Evolutionary conservation across 2,888 invertebrate species (phyloP).

Genomic region (Drosophila hawaiiensis): DNA sequence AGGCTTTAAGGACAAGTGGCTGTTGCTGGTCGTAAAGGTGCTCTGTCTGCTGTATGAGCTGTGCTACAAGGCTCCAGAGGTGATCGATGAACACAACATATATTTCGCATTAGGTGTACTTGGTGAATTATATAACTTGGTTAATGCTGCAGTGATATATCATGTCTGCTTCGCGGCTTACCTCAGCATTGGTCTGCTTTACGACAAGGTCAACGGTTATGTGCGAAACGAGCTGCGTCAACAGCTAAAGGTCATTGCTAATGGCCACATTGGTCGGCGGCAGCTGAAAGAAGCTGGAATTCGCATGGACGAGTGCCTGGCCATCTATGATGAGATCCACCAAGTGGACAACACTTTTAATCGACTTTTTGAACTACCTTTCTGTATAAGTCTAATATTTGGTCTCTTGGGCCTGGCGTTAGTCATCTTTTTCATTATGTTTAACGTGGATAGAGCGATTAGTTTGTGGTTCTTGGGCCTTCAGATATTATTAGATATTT

Average conservation of each 20-base stretch:
- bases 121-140: slow-evolving; percentile 19
- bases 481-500: slow-evolving; percentile 48
- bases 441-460: background rate
- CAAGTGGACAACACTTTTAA: slow-evolving; percentile 44
- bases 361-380: slow-evolving; percentile 54
- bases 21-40: slow-evolving; percentile 45
- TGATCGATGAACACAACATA: background rate
- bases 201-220: slow-evolving; percentile 54
- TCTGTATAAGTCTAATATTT: slow-evolving; percentile 40
- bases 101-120: accelerated
- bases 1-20: slow-evolving; percentile 48
- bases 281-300: slow-evolving; percentile 20
- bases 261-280: background rate
- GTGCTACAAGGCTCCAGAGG: background rate
- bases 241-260: slow-evolving; percentile 28
- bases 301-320: slow-evolving; percentile 53
- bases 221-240: slow-evolving; percentile 46
- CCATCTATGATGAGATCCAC: slow-evolving; percentile 62
- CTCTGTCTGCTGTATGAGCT: slow-evolving; percentile 46
- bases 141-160: slow-evolving; percentile 37
- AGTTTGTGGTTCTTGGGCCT: slow-evolving; percentile 16
- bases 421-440: slow-evolving; percentile 23
- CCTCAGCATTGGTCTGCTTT: slow-evolving; percentile 59
- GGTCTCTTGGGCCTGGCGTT: slow-evolving; percentile 37
- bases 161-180: slow-evolving; percentile 63